A percentile compares a stretch with the other conserved stretches of the same genome.
These are phyloP conservation scores for Xiphorhynchus elegans DNA, from an alignment of 2,113 vertebrate species.

Conservation along the genomic window DNA sequence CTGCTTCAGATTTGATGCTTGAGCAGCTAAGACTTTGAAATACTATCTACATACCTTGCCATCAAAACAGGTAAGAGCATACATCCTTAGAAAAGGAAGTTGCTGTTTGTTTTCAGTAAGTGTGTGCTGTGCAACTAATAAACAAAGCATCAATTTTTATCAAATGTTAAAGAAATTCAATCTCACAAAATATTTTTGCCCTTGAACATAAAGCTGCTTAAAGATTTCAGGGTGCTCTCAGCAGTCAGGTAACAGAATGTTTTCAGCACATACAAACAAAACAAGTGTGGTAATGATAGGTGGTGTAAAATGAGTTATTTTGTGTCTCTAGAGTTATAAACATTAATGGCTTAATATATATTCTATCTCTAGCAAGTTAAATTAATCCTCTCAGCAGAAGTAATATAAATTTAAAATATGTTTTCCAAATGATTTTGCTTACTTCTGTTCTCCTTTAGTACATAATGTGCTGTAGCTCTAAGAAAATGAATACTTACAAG, in stretches of 20 bases:
- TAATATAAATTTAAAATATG: constrained; percentile 54
- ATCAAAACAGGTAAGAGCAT: neutral
- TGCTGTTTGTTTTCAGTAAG: neutral
- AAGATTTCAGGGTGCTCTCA: neutral
- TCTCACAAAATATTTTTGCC: neutral
- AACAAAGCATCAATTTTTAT: neutral
- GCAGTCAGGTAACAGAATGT: neutral
- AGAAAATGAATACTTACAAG: constrained; percentile 64
- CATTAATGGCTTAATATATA: constrained; percentile 39
- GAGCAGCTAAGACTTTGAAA: neutral
- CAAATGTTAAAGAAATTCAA: neutral
- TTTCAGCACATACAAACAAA: neutral
- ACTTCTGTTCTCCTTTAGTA: constrained; percentile 55
- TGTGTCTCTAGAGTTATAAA: constrained; percentile 38
- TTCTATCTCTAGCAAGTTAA: constrained; percentile 1
- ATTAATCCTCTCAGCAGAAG: constrained; percentile 56
- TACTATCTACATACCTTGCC: neutral
- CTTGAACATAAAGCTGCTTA: neutral
- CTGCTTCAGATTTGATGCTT: neutral
- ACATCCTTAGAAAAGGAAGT: neutral
- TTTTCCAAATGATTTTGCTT: constrained; percentile 65
- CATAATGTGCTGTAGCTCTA: constrained; percentile 48
- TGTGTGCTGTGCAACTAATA: neutral
- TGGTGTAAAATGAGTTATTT: constrained; percentile 41
- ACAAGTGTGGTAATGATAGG: neutral